Percentiles rank a stretch among this genome's conserved stretches.
Evolutionary conservation across 1,140 invertebrate species (phyloP).

Genomic region (Spodoptera litura): DNA sequence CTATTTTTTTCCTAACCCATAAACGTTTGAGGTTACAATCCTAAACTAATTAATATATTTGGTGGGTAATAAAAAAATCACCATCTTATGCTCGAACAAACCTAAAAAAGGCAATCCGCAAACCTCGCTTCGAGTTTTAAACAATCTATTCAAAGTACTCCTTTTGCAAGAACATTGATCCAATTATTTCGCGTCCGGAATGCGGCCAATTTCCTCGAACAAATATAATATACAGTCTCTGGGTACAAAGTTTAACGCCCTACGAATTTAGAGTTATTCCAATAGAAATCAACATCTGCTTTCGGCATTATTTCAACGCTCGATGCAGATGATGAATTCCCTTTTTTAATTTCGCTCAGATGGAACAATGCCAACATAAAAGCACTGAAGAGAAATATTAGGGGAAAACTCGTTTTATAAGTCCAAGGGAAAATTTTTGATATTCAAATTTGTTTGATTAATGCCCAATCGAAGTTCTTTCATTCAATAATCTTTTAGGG

Average conservation of each 20-base stretch:
- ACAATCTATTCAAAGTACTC: conserved; percentile 1
- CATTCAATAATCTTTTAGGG: neutral
- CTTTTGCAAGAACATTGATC: conserved; percentile 12
- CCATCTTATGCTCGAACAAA: no score
- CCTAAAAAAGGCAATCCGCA: neutral
- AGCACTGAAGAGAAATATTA: conserved; percentile 31
- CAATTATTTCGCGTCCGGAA: neutral
- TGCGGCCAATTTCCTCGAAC: neutral
- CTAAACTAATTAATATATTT: no score
- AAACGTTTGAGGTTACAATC: no score
- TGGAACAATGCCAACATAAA: conserved; percentile 41
- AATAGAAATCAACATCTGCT: conserved; percentile 15
- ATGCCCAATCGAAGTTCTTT: conserved; percentile 8
- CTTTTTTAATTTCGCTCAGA: conserved; percentile 36
- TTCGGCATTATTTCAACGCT: conserved; percentile 11
- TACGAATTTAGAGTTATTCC: conserved; percentile 2
- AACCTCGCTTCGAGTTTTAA: neutral
- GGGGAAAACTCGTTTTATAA: conserved; percentile 13
- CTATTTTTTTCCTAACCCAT: no score
- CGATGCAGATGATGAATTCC: conserved; percentile 33
- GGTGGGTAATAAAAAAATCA: no score
- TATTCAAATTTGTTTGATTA: conserved; percentile 31
- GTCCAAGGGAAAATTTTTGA: neutral
- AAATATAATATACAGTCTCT: neutral
- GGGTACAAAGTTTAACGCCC: neutral